Conservation (phyloP, 2,888 invertebrate species). For the Troilus luridus region DNA sequence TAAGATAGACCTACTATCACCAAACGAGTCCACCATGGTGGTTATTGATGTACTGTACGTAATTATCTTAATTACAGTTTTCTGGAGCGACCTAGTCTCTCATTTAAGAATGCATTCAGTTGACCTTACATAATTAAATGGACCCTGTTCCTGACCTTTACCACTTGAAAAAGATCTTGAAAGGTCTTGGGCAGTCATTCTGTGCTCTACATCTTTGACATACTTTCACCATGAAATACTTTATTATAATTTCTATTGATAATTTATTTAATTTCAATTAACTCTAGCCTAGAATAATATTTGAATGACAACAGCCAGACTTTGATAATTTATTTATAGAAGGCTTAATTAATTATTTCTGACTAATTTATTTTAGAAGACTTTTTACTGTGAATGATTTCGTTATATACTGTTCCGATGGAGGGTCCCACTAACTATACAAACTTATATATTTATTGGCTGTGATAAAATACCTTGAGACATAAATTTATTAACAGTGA, state of each 20-base stretch:
- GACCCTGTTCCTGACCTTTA: neutral
- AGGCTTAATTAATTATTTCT: constrained; percentile 21
- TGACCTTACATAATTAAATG: neutral
- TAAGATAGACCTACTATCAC: neutral
- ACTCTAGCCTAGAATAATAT: neutral
- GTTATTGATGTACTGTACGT: neutral
- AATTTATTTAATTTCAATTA: neutral
- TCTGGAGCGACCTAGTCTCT: neutral
- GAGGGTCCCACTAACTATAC: neutral
- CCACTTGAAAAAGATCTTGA: neutral
- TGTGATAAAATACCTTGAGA: constrained; percentile 11
- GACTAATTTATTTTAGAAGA: constrained; percentile 43
- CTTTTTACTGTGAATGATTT: constrained; percentile 44
- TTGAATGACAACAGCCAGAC: neutral
- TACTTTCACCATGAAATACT: neutral
- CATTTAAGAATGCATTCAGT: neutral
- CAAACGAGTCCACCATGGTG: neutral
- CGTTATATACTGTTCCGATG: neutral
- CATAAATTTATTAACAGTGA: constrained; percentile 28
- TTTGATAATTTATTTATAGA: neutral
- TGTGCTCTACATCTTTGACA: neutral
- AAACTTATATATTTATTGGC: constrained; percentile 25
- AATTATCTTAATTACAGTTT: neutral
- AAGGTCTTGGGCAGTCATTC: neutral
- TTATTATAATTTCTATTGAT: neutral